phyloP scores from a whole-genome alignment of 2,797 vertebrate species.

The Rhincodon typus region DNA sequence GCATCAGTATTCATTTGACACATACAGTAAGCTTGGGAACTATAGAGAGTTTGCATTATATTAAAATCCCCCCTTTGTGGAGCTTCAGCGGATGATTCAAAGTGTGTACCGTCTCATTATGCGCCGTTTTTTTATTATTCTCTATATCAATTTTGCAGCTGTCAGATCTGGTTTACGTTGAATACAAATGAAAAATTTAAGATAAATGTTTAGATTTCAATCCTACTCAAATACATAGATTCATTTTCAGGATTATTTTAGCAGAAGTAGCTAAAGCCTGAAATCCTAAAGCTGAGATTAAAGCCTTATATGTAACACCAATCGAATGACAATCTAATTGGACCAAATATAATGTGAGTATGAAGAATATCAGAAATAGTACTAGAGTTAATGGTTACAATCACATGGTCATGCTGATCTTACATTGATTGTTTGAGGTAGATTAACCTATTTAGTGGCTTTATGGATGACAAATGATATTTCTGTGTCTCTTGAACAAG shows the following conservation, averaged over 20 bases:
- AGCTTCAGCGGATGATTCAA: slow-evolving; percentile 4
- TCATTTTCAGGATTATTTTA: not conserved
- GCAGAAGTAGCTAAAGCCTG: not conserved
- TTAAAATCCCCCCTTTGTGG: slow-evolving; percentile 10
- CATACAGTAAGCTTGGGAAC: not conserved
- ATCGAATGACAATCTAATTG: not conserved
- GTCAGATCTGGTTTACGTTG: not conserved
- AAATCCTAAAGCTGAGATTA: not conserved
- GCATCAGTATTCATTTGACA: slow-evolving; percentile 17
- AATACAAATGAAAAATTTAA: slow-evolving; percentile 30
- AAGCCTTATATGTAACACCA: not conserved
- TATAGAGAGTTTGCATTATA: not conserved
- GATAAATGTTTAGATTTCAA: slow-evolving; percentile 15
- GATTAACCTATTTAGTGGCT: not conserved
- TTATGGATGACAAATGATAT: not conserved
- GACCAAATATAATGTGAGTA: not conserved
- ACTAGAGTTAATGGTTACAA: not conserved
- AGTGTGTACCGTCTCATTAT: not conserved
- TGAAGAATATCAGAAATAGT: too few relatives aligned
- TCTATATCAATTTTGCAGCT: slow-evolving; percentile 33
- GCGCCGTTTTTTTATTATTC: slow-evolving; percentile 21
- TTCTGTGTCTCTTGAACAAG: too few relatives aligned
- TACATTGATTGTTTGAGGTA: not conserved
- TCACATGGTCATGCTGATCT: not conserved
- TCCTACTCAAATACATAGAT: not conserved